Percentiles rank a stretch among this genome's conserved stretches.
Conservation (phyloP, 2,113 vertebrate genomes). For the Silurus meridionalis region DNA sequence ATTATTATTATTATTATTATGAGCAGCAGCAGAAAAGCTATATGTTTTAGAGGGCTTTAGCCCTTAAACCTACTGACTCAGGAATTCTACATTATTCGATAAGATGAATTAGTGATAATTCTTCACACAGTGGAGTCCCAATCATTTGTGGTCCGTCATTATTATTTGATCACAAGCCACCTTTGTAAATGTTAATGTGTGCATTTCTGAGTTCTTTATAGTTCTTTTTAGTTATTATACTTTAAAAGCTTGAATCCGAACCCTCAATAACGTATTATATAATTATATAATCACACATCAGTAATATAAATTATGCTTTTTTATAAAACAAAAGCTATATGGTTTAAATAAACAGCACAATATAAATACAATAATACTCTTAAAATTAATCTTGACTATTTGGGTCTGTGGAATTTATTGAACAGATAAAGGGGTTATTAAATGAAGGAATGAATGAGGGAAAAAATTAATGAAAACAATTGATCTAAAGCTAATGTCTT, state of each 20-base stretch:
- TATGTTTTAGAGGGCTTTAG: background rate
- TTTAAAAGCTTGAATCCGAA: background rate
- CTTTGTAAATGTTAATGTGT: background rate
- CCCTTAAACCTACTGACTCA: background rate
- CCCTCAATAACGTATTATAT: no score
- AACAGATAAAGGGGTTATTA: background rate
- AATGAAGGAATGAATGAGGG: background rate
- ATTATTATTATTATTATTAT: background rate
- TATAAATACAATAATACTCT: background rate
- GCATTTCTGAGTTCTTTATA: background rate
- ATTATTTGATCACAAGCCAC: background rate
- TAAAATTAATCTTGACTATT: background rate
- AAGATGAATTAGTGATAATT: background rate
- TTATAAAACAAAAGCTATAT: background rate
- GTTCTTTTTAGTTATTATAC: background rate
- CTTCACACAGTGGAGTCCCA: background rate
- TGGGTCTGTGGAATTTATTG: background rate
- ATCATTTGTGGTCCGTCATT: background rate
- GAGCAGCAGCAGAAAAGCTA: background rate
- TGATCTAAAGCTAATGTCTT: background rate
- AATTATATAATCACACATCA: no score
- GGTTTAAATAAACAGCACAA: background rate
- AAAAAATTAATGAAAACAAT: background rate
- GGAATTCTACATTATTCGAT: background rate
- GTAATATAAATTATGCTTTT: no score